Conservation (phyloP, 2,113 vertebrate genomes). For the Pituophis catenifer region DNA sequence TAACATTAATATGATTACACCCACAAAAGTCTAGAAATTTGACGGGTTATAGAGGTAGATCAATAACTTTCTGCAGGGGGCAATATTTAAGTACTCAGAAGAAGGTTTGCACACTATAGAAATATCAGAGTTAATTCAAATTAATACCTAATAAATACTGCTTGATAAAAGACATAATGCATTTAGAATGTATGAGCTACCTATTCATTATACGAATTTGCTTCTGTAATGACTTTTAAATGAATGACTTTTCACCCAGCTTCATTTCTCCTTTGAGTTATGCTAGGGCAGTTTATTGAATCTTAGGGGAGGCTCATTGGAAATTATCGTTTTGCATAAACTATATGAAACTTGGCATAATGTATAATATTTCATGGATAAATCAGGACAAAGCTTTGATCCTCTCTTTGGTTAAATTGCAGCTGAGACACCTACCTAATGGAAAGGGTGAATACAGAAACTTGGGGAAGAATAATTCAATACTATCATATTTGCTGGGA, state of each 20-base stretch:
- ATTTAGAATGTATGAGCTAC: not conserved
- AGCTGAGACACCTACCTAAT: not conserved
- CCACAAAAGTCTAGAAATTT: not conserved
- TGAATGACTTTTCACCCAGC: not conserved
- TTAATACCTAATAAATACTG: conserved; percentile 10
- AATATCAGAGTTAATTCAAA: not conserved
- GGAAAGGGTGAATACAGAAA: not conserved
- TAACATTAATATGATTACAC: not conserved
- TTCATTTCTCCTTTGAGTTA: not conserved
- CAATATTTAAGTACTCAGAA: not conserved
- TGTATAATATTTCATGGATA: not conserved
- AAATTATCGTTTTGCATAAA: not conserved
- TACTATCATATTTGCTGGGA: not conserved
- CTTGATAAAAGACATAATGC: fast-evolving
- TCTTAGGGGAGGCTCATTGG: not conserved
- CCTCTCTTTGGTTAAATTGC: not conserved
- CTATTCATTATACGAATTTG: conserved; percentile 3
- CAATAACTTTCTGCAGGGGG: not conserved
- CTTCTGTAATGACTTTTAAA: not conserved
- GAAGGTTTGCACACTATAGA: not conserved
- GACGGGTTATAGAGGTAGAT: not conserved
- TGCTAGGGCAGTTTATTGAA: fast-evolving
- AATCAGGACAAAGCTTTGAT: not conserved
- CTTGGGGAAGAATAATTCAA: not conserved
- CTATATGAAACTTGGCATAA: not conserved